These are phyloP conservation scores for Leptarthrus brevirostris DNA, from an alignment of 2,888 invertebrate species.

Conservation along the genomic window DNA sequence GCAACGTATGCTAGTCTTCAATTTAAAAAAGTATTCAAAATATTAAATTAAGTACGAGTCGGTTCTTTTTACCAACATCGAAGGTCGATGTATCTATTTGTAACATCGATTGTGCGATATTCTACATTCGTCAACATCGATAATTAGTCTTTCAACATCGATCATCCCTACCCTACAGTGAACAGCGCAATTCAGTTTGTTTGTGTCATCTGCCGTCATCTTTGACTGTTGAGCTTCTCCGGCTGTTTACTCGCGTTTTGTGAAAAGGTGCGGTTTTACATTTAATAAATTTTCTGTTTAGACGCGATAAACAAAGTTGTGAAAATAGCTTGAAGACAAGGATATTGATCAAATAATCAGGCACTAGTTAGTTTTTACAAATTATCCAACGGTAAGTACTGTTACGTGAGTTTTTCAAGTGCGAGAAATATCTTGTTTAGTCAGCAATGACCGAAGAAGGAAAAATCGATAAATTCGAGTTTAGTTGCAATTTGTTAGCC, in stretches of 20 bases:
- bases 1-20: no score
- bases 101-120: no score
- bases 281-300: constrained; percentile 15
- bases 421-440: not conserved
- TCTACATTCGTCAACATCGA: no score
- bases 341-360: not conserved
- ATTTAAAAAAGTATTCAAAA: no score
- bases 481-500: not conserved
- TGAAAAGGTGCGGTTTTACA: constrained; percentile 19
- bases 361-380: not conserved
- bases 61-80: no score
- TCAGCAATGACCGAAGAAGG: not conserved
- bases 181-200: not conserved
- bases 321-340: not conserved
- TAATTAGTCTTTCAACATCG: no score
- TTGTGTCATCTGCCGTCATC: not conserved
- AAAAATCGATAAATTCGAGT: not conserved
- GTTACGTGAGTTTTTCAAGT: not conserved
- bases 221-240: constrained; percentile 7
- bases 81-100: no score
- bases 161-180: no score
- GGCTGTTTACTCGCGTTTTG: not conserved
- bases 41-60: no score
- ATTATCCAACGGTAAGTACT: not conserved
- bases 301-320: not conserved